phyloP scores from a whole-genome alignment of 2,888 invertebrate species.

The Watsonalla binaria region DNA sequence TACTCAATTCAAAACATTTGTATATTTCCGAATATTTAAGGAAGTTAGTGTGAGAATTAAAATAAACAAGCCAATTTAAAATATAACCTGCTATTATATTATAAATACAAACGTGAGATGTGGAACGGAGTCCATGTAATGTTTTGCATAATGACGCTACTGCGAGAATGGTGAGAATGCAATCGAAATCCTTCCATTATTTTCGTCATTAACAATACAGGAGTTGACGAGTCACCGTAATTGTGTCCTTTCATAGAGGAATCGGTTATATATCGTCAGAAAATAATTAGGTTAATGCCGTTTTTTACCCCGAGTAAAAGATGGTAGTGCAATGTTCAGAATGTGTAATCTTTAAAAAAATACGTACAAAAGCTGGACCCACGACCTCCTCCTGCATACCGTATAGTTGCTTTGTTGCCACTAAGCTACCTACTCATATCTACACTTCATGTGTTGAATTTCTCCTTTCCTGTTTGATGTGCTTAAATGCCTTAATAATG shows the following conservation, averaged over 20 bases:
- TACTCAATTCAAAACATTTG: neutral
- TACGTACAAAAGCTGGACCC: no score
- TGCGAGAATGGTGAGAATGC: neutral
- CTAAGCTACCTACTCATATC: no score
- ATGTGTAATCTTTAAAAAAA: no score
- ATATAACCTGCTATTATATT: neutral
- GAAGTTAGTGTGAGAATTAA: neutral
- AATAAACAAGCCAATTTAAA: neutral
- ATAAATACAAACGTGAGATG: neutral
- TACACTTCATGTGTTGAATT: no score
- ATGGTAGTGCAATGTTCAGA: no score
- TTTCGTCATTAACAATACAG: neutral
- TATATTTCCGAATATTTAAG: neutral
- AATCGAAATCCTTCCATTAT: neutral
- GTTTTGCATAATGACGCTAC: neutral
- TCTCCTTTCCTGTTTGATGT: no score
- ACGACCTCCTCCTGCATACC: no score
- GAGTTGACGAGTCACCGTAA: neutral
- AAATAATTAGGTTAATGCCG: no score
- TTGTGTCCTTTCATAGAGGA: neutral
- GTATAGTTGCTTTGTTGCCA: no score
- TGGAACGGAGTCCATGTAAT: neutral
- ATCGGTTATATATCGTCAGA: no score
- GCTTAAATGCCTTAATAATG: no score
- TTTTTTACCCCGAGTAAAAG: no score